Base-by-base conservation (phyloP, 2,888 invertebrate genomes). In the Plemyria rubiginata region DNA sequence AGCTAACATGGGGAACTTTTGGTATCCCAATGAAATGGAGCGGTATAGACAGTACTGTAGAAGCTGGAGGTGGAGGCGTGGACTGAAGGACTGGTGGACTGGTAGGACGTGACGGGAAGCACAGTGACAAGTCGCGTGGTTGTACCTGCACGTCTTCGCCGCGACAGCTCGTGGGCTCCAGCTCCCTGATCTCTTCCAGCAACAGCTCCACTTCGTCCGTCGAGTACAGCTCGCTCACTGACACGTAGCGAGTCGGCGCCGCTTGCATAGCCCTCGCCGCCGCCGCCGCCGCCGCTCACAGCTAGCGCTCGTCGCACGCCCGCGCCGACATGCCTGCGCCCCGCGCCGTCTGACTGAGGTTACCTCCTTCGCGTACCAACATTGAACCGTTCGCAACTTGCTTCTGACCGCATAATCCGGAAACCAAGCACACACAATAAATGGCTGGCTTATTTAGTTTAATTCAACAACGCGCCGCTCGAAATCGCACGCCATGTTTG, bases 181-280 rank as follows among this genome's bases (percentile, higher is more conserved):
- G 89, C 81, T 92, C 92, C 71, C 93, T 82, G 70, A 93, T 93
- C 84, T 93, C 93, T 83, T 93, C 93, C 80, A 93, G 81, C 80
- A 93, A 79, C 85, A 93, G 90, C 89, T 92, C 93, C 91, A 93
- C 93, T 79, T 93, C 93, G 93, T 93, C 93, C 65, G 92, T 88
- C 74, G 91, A 88, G 80, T 93, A 93, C 83, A 93, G 86, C 86
- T 93, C 92, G 85, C 92, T 91, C 85, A 93, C 92, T 73, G 93
- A 93, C 85, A 89, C 90, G 90, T 90, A 89, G 89, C 92, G 90
- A 87, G 91, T 84, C 88, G 90, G 90, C 85, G 87, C 91, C 87
- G 90, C 90, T 84, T 87, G 90, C 91, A 90, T 90, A 86, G 86
- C 91, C 87, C 82, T 81, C 85, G 79, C 84, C 81, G 79, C 79